Evolutionary conservation across 2,113 vertebrate genomes (phyloP).

Genomic region (Trogon surrucura): DNA sequence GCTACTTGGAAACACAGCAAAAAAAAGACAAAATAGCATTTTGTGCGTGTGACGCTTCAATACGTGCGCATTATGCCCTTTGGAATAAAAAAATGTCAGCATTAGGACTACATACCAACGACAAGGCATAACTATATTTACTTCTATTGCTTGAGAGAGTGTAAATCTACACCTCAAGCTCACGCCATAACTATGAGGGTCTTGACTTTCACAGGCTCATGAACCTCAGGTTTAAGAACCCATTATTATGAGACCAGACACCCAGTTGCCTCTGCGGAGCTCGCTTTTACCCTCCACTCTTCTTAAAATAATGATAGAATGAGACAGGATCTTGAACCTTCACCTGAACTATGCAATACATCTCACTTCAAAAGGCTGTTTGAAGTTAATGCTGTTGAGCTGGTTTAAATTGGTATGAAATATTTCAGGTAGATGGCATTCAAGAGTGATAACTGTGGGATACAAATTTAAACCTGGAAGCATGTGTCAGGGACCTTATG

Average conservation of each 20-base stretch:
- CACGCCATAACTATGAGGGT: fast-evolving
- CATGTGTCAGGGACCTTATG: fast-evolving
- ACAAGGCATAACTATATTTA: neutral
- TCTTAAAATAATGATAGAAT: neutral
- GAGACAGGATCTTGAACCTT: neutral
- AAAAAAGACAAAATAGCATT: neutral
- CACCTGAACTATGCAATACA: neutral
- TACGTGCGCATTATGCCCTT: neutral
- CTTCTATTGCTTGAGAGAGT: neutral
- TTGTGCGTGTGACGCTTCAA: fast-evolving
- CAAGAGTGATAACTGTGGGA: neutral
- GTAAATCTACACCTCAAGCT: neutral
- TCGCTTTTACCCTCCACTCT: neutral
- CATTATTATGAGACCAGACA: neutral
- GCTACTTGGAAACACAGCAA: neutral
- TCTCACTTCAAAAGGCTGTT: neutral
- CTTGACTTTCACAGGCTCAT: neutral
- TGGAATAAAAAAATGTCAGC: neutral
- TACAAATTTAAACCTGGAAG: neutral
- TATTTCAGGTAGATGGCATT: neutral
- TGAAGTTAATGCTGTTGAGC: neutral
- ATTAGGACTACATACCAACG: neutral
- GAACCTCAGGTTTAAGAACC: neutral
- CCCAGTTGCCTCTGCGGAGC: neutral
- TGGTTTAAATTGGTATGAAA: neutral